Base-by-base conservation (phyloP, 2,797 vertebrate species). In the Mycteria americana region DNA sequence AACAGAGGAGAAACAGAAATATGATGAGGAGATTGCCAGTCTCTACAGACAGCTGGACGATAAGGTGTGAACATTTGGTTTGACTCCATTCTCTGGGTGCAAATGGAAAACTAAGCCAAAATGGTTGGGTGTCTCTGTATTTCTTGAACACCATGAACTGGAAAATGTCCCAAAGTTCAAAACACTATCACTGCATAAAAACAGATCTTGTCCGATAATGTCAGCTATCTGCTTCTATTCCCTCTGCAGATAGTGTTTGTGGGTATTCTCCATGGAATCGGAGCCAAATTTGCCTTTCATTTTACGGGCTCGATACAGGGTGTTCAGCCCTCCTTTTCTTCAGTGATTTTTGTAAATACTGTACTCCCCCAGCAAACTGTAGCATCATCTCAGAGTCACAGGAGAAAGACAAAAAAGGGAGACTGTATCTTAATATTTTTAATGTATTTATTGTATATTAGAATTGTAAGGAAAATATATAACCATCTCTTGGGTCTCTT, bases 1-100 rank as follows among this genome's bases (percentile, higher is more conserved):
- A 1, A 96, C 98, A 0, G 97, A 98, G 75, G 99, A 99, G 95
- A 98, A 97, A 67, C 97, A 97, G 85, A 99, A 98, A 78, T 99
- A 98, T 0, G 99, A 99, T 1, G 98, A 99, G 72, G 98, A 99
- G 86, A 98, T 99, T 59, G 97, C 97, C 89, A 98, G 98, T 72
- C 98, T 99, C 76, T 99, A 99, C 98, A 98, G 98, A 45, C 99
- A 99, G 92, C 98, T 99, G 97, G 99, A 99, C 37, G 99, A 99
- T 77, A 99, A 99, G 98, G 99, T 99, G 94, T 80, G 96, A 59
- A 64, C n/a, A 3, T 31, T 51, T 27, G 16, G 15, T 2, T 27
- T 92, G 69, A 35, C 35, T 53, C 65, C 35, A 3, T 45, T 91
- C 0, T 0, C 33, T 70, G 43, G 24, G n/a, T 5, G 25, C 19